These are phyloP conservation scores for Camponotus floridanus DNA, from an alignment of 1,140 invertebrate genomes.

Conservation along the genomic window DNA sequence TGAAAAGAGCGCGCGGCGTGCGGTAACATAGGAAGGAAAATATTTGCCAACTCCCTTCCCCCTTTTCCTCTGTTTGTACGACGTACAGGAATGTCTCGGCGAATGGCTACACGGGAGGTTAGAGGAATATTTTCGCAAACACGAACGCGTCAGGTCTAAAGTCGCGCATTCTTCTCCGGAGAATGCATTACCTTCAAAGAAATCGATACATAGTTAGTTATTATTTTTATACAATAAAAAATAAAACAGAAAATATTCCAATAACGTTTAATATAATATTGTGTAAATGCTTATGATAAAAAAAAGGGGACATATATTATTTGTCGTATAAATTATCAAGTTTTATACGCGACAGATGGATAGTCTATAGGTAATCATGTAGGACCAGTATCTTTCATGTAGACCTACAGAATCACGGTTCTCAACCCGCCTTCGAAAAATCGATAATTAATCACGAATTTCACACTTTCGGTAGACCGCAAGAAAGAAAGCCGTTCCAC, in stretches of 20 bases:
- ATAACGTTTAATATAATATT: neutral
- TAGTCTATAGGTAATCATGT: conserved; percentile 16
- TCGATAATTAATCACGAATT: conserved; percentile 81
- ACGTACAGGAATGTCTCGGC: conserved; percentile 67
- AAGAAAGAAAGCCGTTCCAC: conserved; percentile 37
- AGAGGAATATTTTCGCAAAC: conserved; percentile 57
- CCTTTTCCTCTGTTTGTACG: conserved; percentile 48
- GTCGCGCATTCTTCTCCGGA: neutral
- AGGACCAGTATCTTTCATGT: neutral
- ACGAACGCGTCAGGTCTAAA: neutral
- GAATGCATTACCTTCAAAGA: conserved; percentile 32
- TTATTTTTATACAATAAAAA: neutral
- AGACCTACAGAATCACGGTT: neutral
- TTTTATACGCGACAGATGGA: neutral
- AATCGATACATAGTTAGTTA: neutral
- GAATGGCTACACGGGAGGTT: conserved; percentile 60
- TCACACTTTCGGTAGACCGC: conserved; percentile 75
- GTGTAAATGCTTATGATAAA: neutral
- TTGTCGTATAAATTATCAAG: neutral
- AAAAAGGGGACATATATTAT: neutral
- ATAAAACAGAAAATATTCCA: too few species aligned
- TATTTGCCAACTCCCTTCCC: conserved; percentile 69
- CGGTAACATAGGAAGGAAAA: conserved; percentile 61
- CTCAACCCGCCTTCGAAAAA: conserved; percentile 58
- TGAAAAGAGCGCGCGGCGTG: conserved; percentile 49